A percentile compares a stretch with the other conserved stretches of the same genome.
phyloP scores from a whole-genome alignment of 2,888 invertebrate genomes.

The Blastobasis adustella region DNA sequence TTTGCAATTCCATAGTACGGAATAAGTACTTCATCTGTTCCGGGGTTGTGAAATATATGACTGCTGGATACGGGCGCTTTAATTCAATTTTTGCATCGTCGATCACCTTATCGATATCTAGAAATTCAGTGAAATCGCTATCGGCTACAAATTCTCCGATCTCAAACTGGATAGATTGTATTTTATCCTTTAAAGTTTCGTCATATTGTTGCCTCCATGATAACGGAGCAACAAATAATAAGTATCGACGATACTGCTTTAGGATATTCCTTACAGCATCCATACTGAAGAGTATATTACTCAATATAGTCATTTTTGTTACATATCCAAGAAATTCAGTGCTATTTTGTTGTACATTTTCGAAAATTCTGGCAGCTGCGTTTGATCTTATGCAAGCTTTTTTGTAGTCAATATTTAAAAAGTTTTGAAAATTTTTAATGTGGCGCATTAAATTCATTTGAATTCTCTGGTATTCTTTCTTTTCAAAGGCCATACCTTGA shows the following conservation, averaged over 20 bases:
- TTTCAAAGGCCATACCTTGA: conserved; percentile 44
- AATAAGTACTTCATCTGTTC: conserved; percentile 59
- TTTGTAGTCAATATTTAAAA: conserved; percentile 64
- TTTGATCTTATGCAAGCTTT: conserved; percentile 50
- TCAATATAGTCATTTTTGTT: conserved; percentile 45
- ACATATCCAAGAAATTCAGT: conserved; percentile 47
- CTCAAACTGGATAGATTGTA: conserved; percentile 55
- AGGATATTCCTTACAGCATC: conserved; percentile 55
- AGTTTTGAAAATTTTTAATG: conserved; percentile 59
- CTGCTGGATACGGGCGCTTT: conserved; percentile 35
- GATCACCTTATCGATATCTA: conserved; percentile 59
- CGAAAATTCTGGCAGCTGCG: conserved; percentile 48
- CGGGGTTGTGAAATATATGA: conserved; percentile 47
- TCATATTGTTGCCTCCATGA: conserved; percentile 58
- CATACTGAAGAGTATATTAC: conserved; percentile 58
- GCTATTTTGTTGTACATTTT: conserved; percentile 44
- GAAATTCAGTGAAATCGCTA: conserved; percentile 53
- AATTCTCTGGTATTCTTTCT: conserved; percentile 40
- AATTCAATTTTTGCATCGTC: conserved; percentile 52
- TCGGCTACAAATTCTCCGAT: conserved; percentile 51
- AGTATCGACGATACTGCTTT: conserved; percentile 56
- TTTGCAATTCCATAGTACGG: conserved; percentile 62
- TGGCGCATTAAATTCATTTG: conserved; percentile 45
- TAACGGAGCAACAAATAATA: conserved; percentile 58
- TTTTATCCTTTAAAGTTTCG: conserved; percentile 42